Base-by-base conservation (phyloP, 2,888 invertebrate species). In the Eilema griseolum region DNA sequence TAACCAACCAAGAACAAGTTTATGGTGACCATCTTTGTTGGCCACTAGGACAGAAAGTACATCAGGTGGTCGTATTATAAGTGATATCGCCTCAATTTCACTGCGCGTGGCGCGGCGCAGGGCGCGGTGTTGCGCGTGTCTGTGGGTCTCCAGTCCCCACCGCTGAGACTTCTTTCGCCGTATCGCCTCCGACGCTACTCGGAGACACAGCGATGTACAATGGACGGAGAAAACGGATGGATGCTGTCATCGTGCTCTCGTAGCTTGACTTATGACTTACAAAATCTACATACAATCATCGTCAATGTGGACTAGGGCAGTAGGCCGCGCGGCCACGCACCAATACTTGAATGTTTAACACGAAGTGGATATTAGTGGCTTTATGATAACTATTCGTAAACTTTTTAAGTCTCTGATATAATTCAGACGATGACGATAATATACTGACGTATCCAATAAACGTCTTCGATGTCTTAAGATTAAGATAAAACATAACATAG, bases 271-370 rank as follows among this genome's bases (percentile, higher is more conserved):
- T 94, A 93, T 92, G 91, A 88, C 92, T 93, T 91, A 91, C 90
- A 92, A 92, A 94, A 95, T 95, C 94, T 94, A 93, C 94, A 94
- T 94, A 95, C 94, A 95, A 94, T 95, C 91, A 92, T 91, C 89
- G 88, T 80, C 82, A 74, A 93, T 90, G 93, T 94, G 86, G 93
- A 93, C 89, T 93, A 93, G 93, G 95, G 90, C 93, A 94, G 93
- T 94, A 89, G 94, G 93, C 88, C 90, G 89, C 83, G 82, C 85
- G 82, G 87, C 86, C 87, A 88, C 79, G 81, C 82, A 77, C 69
- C 74, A 75, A 69, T 73, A 78, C 80, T 76, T 72, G 75, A 71
- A 64, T 70, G 62, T 65, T 70, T 73, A 64, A 61, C 68, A 72
- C 67, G 72, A 72, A 75, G 28, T 69, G 65, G 65, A 61, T 46